Base-by-base conservation (phyloP, 2,888 invertebrate genomes). In the Thera britannica region DNA sequence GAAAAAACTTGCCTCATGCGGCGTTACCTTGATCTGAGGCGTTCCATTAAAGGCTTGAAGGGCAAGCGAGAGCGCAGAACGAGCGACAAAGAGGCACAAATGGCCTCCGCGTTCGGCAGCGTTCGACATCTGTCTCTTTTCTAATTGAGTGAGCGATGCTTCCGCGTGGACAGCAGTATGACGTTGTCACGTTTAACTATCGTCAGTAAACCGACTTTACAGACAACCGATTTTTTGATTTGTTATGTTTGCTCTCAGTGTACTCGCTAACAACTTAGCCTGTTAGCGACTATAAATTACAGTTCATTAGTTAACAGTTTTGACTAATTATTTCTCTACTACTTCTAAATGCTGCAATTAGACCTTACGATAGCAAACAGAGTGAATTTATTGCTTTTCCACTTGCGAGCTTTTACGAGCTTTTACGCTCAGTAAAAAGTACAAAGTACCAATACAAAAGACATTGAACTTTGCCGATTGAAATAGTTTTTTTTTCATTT, bases 301-400 rank as follows among this genome's bases (percentile, higher is more conserved):
- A 67, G 69, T 73, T 77, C 75, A 76, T 72, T 73, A 75, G 75
- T 75, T 71, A 75, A 72, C 74, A 72, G 78, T 78, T 76, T 71
- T 62, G 46, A 77, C 75, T 79, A 79, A 81, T 79, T 80, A 79
- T 76, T 76, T 77, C 67, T 72, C 74, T 74, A 72, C 71, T 75
- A 72, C 65, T 72, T 73, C 74, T 76, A 74, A 79, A 74, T 75
- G 76, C 49, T 57, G 66, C 66, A 70, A 63, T 71, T 71, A 68
- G 60, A 52, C 52, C 64, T 67, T 54, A 62, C 59, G 48, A 63
- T 63, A 55, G n/a, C 58, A 49, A 60, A 56, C 44, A 41, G 34
- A 56, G 12, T 57, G 7, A 54, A 58, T 63, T 66, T 52, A 70
- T 63, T 41, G 58, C 57, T 12, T 60, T 59, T 62, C 57, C 62